Evolutionary conservation across 2,888 invertebrate species (phyloP).

Genomic region (Chydorus sphaericus): DNA sequence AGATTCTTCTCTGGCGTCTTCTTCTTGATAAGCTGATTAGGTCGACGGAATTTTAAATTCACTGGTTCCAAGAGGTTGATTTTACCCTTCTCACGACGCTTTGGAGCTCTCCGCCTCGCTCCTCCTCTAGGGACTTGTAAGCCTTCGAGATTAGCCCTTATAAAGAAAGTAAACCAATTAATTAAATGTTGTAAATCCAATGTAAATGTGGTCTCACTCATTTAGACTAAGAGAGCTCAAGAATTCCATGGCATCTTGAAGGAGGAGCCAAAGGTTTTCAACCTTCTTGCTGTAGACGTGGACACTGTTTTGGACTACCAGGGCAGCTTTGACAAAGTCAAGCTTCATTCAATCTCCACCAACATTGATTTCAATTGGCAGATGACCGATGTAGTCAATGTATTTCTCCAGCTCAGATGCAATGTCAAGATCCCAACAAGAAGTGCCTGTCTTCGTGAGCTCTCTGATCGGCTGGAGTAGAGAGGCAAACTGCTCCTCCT

Average conservation of each 20-base stretch:
- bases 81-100: neutral
- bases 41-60: too few relatives aligned
- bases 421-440: conserved; percentile 33
- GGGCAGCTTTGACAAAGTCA: conserved; percentile 62
- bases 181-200: too few relatives aligned
- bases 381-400: conserved; percentile 34
- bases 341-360: conserved; percentile 36
- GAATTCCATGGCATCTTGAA: conserved; percentile 28
- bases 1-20: too few relatives aligned
- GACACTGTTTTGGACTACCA: conserved; percentile 56
- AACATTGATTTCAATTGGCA: conserved; percentile 27
- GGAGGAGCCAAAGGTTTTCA: conserved; percentile 38
- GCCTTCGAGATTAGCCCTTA: too few relatives aligned
- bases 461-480: conserved; percentile 33
- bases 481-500: conserved; percentile 23
- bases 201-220: too few relatives aligned
- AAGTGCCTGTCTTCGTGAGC: conserved; percentile 29
- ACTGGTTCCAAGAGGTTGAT: neutral
- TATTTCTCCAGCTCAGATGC: conserved; percentile 38
- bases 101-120: neutral
- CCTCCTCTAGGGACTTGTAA: too few relatives aligned
- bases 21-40: too few relatives aligned
- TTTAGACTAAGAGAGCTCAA: neutral
- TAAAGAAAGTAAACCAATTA: too few relatives aligned
- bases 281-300: conserved; percentile 57